Conservation (phyloP, 2,113 vertebrate genomes). For the Micromys minutus region DNA sequence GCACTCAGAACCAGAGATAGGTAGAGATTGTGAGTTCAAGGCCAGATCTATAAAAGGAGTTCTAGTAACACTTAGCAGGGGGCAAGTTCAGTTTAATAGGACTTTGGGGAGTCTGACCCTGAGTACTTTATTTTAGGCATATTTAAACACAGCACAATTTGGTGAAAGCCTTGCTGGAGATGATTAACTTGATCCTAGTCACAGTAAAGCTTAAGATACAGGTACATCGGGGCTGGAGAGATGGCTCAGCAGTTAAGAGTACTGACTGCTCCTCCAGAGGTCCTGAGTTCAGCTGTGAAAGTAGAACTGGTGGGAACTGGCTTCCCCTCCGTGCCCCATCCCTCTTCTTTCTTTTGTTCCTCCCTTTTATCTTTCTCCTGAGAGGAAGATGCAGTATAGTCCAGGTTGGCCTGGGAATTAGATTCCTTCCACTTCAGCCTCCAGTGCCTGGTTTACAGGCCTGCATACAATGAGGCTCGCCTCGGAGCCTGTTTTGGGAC, state of each 20-base stretch:
- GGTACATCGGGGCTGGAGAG: too few species aligned
- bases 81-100: neutral
- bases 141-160: neutral
- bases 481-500: neutral
- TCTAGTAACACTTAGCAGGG: neutral
- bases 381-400: too few species aligned
- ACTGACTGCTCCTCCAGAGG: too few species aligned
- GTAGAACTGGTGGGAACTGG: too few species aligned
- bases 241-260: too few species aligned
- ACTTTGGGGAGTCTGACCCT: neutral
- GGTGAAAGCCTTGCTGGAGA: neutral
- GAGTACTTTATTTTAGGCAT: neutral
- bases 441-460: neutral
- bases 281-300: too few species aligned
- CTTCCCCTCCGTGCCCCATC: neutral
- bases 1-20: neutral
- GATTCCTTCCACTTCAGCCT: neutral
- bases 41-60: neutral
- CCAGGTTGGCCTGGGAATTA: neutral
- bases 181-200: neutral
- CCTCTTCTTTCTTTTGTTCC: neutral
- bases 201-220: neutral
- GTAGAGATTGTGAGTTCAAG: neutral
- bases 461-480: neutral
- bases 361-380: neutral